Evolutionary conservation across 2,113 vertebrate species (phyloP).

Genomic region (Guaruba guarouba): DNA sequence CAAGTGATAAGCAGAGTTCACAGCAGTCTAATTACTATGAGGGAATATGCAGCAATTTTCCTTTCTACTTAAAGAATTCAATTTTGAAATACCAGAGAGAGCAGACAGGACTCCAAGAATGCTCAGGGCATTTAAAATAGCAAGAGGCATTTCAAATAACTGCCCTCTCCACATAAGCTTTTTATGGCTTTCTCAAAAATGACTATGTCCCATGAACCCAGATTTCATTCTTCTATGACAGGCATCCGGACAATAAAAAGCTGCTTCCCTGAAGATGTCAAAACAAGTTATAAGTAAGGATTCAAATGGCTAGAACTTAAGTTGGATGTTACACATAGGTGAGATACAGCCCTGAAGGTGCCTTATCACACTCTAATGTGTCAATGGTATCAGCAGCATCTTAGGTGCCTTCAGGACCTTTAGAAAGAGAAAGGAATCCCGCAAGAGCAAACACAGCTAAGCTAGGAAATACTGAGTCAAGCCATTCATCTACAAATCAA

Average conservation of each 20-base stretch:
- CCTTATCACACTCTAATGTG: background rate
- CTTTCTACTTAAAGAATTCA: background rate
- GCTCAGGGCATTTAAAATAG: background rate
- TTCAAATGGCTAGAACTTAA: background rate
- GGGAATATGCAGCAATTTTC: background rate
- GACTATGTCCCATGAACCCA: background rate
- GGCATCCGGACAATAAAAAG: background rate
- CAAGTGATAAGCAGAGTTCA: background rate
- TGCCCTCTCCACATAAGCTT: background rate
- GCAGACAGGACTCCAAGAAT: background rate
- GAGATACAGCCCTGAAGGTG: constrained; percentile 17
- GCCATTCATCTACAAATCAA: background rate
- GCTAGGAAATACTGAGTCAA: background rate
- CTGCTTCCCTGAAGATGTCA: constrained; percentile 18
- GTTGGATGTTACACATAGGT: background rate
- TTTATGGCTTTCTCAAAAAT: background rate
- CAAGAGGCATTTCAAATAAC: background rate
- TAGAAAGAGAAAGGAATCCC: background rate
- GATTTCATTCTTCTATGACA: background rate
- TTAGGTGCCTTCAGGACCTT: background rate
- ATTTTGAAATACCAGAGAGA: background rate
- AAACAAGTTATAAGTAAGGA: constrained; percentile 4
- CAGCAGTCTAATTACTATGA: background rate
- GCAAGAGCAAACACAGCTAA: background rate
- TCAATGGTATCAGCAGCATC: background rate